Conservation (phyloP, 2,113 vertebrate genomes). For the Urocitellus parryii region DNA sequence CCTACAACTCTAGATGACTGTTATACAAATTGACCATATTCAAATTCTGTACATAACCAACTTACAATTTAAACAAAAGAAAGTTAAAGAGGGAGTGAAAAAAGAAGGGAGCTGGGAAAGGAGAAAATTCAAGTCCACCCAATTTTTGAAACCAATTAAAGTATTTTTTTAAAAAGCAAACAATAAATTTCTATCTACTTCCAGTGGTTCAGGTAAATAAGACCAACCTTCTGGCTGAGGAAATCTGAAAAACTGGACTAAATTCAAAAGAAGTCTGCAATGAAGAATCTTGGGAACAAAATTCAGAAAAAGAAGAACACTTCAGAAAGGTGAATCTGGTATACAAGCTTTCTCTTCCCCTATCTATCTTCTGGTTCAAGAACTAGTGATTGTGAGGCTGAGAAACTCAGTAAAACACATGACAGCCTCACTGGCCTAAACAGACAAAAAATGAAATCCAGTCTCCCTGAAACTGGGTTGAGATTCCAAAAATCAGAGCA, state of each 20-base stretch:
- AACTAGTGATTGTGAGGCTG: not conserved
- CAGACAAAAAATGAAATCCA: conserved; percentile 9
- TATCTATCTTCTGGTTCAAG: not conserved
- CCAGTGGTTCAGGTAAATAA: not conserved
- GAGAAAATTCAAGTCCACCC: not conserved
- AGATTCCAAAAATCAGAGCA: not conserved
- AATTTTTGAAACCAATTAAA: conserved; percentile 48
- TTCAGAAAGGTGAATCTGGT: not conserved
- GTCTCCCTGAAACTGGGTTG: not conserved
- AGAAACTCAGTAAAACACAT: not conserved
- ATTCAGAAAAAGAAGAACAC: not conserved
- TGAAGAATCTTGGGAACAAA: not conserved
- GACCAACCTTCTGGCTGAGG: not conserved
- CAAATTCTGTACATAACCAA: not conserved
- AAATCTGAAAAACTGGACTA: not conserved
- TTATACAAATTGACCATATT: not conserved
- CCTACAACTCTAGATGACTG: not conserved
- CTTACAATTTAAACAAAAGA: not conserved
- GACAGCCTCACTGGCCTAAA: not conserved
- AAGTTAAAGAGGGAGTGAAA: not conserved
- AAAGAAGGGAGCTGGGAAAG: not conserved
- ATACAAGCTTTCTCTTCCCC: not conserved
- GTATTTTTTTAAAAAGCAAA: not conserved
- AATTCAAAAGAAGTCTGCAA: not conserved
- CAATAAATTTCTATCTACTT: not conserved